A percentile compares a stretch with the other conserved stretches of the same genome.
Evolutionary conservation across 2,113 vertebrate species (phyloP).

Genomic region (Aegotheles bennettii): DNA sequence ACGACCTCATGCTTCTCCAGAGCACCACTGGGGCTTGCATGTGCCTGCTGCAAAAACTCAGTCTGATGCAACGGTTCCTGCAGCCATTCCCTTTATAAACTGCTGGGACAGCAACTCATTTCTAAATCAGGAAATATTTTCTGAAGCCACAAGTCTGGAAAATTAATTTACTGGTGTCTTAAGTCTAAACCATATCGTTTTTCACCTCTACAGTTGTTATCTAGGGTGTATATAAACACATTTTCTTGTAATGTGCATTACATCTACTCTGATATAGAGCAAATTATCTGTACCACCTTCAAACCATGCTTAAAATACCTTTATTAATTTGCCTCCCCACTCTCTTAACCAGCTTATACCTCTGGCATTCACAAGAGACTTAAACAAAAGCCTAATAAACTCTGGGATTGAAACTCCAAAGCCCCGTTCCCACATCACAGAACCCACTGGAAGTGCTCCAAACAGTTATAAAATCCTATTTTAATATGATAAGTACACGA

Average conservation of each 20-base stretch:
- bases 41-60: neutral
- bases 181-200: neutral
- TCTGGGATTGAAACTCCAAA: neutral
- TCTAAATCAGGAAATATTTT: neutral
- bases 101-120: neutral
- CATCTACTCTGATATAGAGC: neutral
- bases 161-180: neutral
- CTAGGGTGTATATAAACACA: neutral
- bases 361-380: neutral
- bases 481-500: neutral
- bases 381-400: neutral
- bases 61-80: neutral
- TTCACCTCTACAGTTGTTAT: neutral
- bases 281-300: neutral
- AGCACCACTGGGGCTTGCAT: fast-evolving
- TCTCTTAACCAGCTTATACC: neutral
- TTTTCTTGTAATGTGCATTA: neutral
- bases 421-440: neutral
- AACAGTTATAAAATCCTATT: neutral
- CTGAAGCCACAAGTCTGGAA: neutral
- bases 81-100: neutral
- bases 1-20: fast-evolving
- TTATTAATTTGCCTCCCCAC: neutral
- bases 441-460: neutral
- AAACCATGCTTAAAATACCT: neutral